A percentile compares a stretch with the other conserved stretches of the same genome.
Conservation (phyloP, 2,888 invertebrate genomes). For the Agriopis marginaria region DNA sequence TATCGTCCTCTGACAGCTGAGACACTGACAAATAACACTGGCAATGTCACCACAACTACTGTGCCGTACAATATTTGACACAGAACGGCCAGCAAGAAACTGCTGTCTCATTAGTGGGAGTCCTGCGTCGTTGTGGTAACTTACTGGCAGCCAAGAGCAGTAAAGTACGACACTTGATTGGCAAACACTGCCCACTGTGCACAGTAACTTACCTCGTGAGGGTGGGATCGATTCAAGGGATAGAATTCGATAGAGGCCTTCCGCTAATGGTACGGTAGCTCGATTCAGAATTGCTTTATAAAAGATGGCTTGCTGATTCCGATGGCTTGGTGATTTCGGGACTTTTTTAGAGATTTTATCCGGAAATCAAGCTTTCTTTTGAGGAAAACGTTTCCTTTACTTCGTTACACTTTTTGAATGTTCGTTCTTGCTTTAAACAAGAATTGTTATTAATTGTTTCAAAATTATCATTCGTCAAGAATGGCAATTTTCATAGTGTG, state of each 20-base stretch:
- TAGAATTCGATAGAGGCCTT: constrained; percentile 34
- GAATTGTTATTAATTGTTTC: background rate
- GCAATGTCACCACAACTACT: constrained; percentile 46
- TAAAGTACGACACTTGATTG: constrained; percentile 80
- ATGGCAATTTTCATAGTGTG: constrained; percentile 7
- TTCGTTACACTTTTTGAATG: constrained; percentile 1
- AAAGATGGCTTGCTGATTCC: constrained; percentile 19
- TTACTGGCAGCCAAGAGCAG: constrained; percentile 71
- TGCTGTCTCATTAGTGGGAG: constrained; percentile 78
- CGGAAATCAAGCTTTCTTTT: constrained; percentile 14
- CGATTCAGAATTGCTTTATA: constrained; percentile 32
- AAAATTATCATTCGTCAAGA: background rate
- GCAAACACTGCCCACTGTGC: constrained; percentile 58
- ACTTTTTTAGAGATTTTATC: constrained; percentile 21
- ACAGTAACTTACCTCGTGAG: constrained; percentile 43
- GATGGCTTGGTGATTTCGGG: constrained; percentile 2
- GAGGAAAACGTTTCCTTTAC: constrained; percentile 9
- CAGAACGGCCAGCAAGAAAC: constrained; percentile 63
- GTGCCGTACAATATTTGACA: constrained; percentile 69
- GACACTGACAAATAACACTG: constrained; percentile 7
- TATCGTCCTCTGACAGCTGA: background rate
- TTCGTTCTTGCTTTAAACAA: background rate
- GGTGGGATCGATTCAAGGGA: constrained; percentile 35
- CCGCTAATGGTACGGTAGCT: constrained; percentile 33
- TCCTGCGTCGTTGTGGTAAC: constrained; percentile 76